phyloP scores from a whole-genome alignment of 2,797 vertebrate species.

The Poecilia wingei region DNA sequence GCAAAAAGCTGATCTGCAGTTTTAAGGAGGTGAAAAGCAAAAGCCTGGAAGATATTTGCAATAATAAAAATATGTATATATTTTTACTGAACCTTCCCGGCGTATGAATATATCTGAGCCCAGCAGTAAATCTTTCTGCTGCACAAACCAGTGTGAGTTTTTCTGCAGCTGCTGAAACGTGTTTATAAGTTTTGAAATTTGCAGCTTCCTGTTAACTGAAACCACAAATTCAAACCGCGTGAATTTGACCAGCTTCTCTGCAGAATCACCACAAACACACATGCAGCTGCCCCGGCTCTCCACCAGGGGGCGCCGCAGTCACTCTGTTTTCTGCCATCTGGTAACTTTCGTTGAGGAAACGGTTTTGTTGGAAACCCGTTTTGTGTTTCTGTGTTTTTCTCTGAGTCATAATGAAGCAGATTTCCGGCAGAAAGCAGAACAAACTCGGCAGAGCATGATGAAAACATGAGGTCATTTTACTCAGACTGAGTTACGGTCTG shows the following conservation, averaged over 20 bases:
- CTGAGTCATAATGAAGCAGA: neutral
- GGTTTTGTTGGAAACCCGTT: neutral
- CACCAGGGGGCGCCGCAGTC: conserved; percentile 11
- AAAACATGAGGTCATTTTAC: neutral
- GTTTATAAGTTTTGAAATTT: neutral
- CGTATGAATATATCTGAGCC: neutral
- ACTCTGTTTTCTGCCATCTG: neutral
- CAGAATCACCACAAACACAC: neutral
- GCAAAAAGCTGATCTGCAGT: neutral
- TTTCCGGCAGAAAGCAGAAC: neutral
- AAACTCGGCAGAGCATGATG: neutral
- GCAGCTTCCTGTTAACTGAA: neutral
- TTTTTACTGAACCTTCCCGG: neutral
- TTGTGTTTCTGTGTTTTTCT: neutral
- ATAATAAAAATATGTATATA: neutral
- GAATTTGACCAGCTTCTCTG: neutral
- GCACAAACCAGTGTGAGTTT: neutral
- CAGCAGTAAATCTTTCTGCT: neutral
- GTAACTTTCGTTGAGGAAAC: neutral
- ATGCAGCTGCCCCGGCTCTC: neutral
- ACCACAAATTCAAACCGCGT: neutral
- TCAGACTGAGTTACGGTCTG: neutral
- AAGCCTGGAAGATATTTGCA: neutral
- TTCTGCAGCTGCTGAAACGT: neutral
- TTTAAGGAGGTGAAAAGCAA: neutral